Conservation (phyloP, 35 echinoderm and acorn worm species). For the Hemicentrotus pulcherrimus region DNA sequence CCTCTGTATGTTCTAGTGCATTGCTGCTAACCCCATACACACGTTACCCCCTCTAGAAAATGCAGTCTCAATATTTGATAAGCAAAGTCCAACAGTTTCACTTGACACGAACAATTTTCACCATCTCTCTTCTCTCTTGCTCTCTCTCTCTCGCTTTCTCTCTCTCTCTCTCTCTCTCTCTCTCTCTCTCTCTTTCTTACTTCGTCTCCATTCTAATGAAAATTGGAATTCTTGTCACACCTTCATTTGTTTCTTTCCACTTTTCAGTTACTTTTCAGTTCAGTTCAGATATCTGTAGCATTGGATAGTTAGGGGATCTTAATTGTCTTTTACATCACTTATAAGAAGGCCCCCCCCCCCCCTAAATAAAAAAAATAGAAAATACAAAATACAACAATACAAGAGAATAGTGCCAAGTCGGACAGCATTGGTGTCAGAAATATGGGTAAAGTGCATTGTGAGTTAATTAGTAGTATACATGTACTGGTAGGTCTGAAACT, state of each 20-base stretch:
- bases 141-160: neutral
- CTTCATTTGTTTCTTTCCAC: no score
- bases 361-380: neutral
- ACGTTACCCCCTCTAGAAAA: neutral
- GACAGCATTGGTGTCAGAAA: no score
- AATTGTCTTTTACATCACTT: neutral
- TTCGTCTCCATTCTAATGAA: neutral
- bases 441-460: no score
- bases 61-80: conserved; percentile 12
- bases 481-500: no score
- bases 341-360: neutral
- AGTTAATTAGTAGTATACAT: no score
- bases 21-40: neutral
- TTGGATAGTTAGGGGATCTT: neutral
- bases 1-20: neutral
- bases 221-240: no score
- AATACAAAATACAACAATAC: no score
- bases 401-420: no score
- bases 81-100: conserved; percentile 2
- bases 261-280: no score
- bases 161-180: neutral
- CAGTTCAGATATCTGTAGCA: no score
- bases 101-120: neutral
- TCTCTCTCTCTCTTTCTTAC: neutral
- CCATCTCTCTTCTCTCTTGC: neutral